phyloP scores from a whole-genome alignment of 1,140 invertebrate species.

The Drosophila carrolli region DNA sequence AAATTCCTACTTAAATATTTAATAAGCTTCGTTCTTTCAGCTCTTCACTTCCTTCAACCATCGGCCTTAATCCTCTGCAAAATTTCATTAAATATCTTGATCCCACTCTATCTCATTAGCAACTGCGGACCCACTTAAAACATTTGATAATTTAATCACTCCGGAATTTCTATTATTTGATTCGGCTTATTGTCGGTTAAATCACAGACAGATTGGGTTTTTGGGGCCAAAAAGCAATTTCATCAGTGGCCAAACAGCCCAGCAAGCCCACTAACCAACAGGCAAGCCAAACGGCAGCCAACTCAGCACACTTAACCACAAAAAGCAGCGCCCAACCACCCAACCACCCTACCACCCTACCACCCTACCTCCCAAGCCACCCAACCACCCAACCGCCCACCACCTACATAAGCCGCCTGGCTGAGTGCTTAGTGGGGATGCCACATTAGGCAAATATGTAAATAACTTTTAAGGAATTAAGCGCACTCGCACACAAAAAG shows the following conservation, averaged over 20 bases:
- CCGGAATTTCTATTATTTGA: slow-evolving; percentile 53
- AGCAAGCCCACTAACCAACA: slow-evolving; percentile 25
- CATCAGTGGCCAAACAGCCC: slow-evolving; percentile 22
- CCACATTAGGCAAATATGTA: slow-evolving; percentile 78
- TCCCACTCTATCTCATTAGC: slow-evolving; percentile 7
- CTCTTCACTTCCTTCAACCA: not conserved
- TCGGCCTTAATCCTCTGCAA: not conserved
- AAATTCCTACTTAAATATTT: slow-evolving; percentile 4
- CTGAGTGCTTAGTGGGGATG: slow-evolving; percentile 64
- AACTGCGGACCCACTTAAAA: slow-evolving; percentile 23
- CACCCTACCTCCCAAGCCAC: not conserved
- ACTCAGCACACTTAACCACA: slow-evolving; percentile 44
- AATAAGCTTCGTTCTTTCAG: slow-evolving; percentile 1
- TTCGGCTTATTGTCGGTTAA: slow-evolving; percentile 48
- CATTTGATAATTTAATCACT: slow-evolving; percentile 57
- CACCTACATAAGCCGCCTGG: slow-evolving; percentile 45
- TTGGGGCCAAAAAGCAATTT: slow-evolving; percentile 47
- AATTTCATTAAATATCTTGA: slow-evolving; percentile 25
- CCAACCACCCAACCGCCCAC: slow-evolving; percentile 21
- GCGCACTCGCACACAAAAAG: slow-evolving; percentile 66
- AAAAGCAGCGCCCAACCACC: slow-evolving; percentile 22
- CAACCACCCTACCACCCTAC: too few species aligned
- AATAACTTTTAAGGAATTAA: slow-evolving; percentile 83
- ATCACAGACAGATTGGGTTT: slow-evolving; percentile 44
- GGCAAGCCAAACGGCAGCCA: slow-evolving; percentile 13